Base-by-base conservation (phyloP, 2,888 invertebrate genomes). In the Diarsia brunnea region DNA sequence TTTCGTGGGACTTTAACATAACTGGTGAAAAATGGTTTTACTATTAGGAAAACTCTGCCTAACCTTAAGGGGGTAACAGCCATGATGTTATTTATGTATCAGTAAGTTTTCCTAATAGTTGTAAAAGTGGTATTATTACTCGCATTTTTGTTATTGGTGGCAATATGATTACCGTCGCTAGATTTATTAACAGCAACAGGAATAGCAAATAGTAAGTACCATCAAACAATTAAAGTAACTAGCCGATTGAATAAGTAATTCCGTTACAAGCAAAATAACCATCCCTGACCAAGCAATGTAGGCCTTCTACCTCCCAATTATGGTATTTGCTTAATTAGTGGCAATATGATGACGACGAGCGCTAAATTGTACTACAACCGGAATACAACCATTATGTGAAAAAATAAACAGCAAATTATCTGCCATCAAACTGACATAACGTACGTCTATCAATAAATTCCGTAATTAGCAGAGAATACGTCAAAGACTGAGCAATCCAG, bases 361-460 rank as follows among this genome's bases (percentile, higher is more conserved):
- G 27, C 2, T 14, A 19, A 7, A 38, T 8, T 47, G 3, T 11
- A 38, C 4, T 19, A 63, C 31, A 38, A 82, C 58, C 51, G 63
- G 82, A 79, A 82, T 1, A 49, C 64, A 43, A 16, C 11, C 12
- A 83, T 68, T 68, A 64, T 4, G 16, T 31, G 16, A 31, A 69
- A 66, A 76, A 69, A 69, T 69, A 77, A 53, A 64, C 83, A 47
- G 14, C 51, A 7, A 66, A 63, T 61, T 67, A 70, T 31, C 19
- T 19, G 31, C 55, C 53, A 74, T 75, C 31, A 84, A 66, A 21
- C 16, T 63, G 24, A 75, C 68, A 58, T 81, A 53, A 51, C 49
- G 38, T 55, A 14, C 16, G 21, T 47, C 55, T 43, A 78, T 85
- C 82, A 73, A 83, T 83, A 85, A 68, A 82, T 85, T 73, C 58